Conservation (phyloP, 2,888 invertebrate species). For the Stenolophus ochropezus region DNA sequence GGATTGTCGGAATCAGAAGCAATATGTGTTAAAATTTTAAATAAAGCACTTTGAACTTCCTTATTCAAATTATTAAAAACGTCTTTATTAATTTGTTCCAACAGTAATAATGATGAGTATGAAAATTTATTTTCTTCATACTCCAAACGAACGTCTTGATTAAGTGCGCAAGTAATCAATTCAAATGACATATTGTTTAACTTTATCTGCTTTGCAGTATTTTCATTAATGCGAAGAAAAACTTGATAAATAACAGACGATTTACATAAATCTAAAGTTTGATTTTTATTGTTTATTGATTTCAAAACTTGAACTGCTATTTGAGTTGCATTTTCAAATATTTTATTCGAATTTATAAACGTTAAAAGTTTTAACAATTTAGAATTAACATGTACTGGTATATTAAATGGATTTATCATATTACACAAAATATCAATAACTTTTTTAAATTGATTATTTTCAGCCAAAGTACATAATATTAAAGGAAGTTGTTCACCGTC, state of each 20-base stretch:
- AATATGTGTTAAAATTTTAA: conserved; percentile 76
- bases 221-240: conserved; percentile 66
- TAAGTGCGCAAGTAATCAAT: conserved; percentile 76
- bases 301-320: conserved; percentile 65
- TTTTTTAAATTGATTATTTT: conserved; percentile 72
- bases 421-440: conserved; percentile 67
- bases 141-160: conserved; percentile 74
- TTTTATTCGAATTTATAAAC: conserved; percentile 64
- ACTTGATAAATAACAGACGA: conserved; percentile 66
- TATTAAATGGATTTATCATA: conserved; percentile 70
- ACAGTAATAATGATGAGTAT: conserved; percentile 73
- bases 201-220: conserved; percentile 64
- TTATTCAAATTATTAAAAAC: conserved; percentile 75
- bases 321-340: conserved; percentile 66
- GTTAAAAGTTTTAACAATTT: conserved; percentile 71
- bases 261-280: conserved; percentile 62
- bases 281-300: conserved; percentile 61
- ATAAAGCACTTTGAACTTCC: conserved; percentile 72
- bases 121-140: conserved; percentile 71
- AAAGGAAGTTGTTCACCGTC: conserved; percentile 82
- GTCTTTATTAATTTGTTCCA: conserved; percentile 77
- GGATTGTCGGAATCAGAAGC: conserved; percentile 78
- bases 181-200: conserved; percentile 74
- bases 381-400: conserved; percentile 72
- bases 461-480: conserved; percentile 78